Conservation (phyloP, 1,140 invertebrate genomes). For the Cotesia glomerata region DNA sequence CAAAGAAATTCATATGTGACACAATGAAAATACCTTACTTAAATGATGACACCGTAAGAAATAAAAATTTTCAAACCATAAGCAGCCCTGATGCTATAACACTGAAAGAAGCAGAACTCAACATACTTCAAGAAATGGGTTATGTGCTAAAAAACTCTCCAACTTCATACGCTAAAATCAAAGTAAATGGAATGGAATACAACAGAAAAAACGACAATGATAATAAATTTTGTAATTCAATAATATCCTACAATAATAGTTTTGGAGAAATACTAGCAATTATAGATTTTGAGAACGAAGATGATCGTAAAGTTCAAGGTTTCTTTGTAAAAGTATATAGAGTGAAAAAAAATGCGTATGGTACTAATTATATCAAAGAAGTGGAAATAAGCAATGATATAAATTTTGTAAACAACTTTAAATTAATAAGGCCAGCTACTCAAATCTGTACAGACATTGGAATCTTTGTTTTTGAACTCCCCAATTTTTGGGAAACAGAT, state of each 20-base stretch:
- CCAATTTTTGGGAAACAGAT: neutral
- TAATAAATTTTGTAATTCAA: constrained; percentile 15
- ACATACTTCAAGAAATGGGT: neutral
- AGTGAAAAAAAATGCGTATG: neutral
- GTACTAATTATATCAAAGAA: neutral
- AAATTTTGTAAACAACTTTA: neutral
- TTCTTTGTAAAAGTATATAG: neutral
- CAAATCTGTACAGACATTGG: neutral
- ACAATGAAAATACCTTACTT: neutral
- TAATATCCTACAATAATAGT: constrained; percentile 15
- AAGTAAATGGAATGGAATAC: constrained; percentile 5
- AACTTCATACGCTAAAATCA: neutral
- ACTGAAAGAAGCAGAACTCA: neutral
- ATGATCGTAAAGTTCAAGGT: neutral
- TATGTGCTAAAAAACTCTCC: neutral
- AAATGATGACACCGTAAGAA: neutral
- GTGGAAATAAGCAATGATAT: neutral
- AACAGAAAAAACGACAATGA: neutral
- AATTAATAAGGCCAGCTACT: neutral
- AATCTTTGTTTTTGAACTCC: neutral
- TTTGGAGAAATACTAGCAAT: neutral
- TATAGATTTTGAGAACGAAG: neutral
- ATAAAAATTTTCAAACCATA: neutral
- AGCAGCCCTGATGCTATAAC: neutral
- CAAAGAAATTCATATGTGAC: neutral